Conservation (phyloP, 2,888 invertebrate genomes). For the Heliconius charithonia region DNA sequence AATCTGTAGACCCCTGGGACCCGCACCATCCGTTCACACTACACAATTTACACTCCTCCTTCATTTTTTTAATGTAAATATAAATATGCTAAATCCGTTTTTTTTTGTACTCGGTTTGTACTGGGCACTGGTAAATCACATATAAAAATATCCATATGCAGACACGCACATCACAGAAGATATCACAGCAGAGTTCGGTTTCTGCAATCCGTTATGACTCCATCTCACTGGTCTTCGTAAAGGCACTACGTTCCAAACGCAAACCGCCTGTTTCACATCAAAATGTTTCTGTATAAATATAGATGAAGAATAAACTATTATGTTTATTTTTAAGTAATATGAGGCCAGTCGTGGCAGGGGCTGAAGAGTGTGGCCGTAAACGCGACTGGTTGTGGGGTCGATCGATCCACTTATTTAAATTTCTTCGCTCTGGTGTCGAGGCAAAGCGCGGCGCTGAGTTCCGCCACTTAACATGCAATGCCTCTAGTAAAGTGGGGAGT, state of each 20-base stretch:
- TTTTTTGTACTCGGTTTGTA: conserved; percentile 84
- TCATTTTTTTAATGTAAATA: conserved; percentile 74
- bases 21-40: conserved; percentile 77
- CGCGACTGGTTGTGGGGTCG: background rate
- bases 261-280: conserved; percentile 56
- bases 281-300: conserved; percentile 36
- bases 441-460: background rate
- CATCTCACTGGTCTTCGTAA: conserved; percentile 41
- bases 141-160: conserved; percentile 81
- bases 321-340: too few relatives aligned
- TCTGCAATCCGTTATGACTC: conserved; percentile 60
- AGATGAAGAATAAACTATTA: background rate
- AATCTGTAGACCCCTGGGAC: conserved; percentile 71
- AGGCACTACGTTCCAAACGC: conserved; percentile 55
- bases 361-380: background rate
- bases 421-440: background rate
- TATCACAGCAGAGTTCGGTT: conserved; percentile 80
- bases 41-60: conserved; percentile 81
- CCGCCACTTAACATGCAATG: background rate
- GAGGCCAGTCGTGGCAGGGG: background rate
- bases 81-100: conserved; percentile 71
- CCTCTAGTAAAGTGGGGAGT: background rate
- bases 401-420: background rate
- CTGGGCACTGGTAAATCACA: conserved; percentile 83
- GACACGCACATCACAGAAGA: conserved; percentile 79